Evolutionary conservation across 2,113 vertebrate species (phyloP).

Genomic region (Nematolebias whitei): DNA sequence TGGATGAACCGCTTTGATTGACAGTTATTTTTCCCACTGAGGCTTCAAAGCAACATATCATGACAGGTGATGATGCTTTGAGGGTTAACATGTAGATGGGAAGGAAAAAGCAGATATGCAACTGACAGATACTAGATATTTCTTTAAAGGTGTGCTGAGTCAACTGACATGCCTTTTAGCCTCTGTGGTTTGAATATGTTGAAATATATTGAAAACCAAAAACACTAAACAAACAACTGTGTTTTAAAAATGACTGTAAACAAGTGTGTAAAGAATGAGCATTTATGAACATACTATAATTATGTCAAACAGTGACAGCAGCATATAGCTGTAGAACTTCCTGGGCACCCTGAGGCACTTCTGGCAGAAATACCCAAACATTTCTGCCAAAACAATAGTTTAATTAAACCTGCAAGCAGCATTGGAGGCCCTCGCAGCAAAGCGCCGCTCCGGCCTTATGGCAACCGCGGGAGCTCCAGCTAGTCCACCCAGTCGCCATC

Average conservation of each 20-base stretch:
- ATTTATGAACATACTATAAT: no score
- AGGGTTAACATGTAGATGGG: constrained; percentile 43
- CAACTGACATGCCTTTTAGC: constrained; percentile 35
- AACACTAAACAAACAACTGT: not conserved
- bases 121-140: constrained; percentile 63
- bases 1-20: constrained; percentile 40
- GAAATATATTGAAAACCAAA: not conserved
- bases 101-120: constrained; percentile 44
- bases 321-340: no score
- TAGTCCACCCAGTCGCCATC: no score
- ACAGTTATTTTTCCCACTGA: constrained; percentile 25
- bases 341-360: no score
- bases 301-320: not conserved
- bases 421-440: no score
- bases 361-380: no score
- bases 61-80: constrained; percentile 43
- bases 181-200: constrained; percentile 29
- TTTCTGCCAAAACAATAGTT: no score
- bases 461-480: no score
- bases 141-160: constrained; percentile 47
- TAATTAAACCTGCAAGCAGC: no score
- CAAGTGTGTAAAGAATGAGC: no score
- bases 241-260: not conserved
- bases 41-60: constrained; percentile 42
- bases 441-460: no score